Conservation (phyloP, 2,113 vertebrate genomes). For the Daphoenositta chrysoptera region DNA sequence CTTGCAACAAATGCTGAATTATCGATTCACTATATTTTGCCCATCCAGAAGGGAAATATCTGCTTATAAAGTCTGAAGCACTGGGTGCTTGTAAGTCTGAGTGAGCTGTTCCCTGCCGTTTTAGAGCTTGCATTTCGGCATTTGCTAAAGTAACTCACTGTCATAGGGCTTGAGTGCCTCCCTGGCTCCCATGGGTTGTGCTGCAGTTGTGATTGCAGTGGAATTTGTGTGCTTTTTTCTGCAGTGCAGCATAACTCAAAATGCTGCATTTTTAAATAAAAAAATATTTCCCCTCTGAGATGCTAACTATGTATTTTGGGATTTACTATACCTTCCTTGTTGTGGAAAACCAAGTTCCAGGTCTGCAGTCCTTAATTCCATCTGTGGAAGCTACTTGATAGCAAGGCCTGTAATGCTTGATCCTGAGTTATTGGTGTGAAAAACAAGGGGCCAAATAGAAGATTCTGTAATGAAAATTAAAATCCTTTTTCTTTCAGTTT, state of each 20-base stretch:
- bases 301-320: neutral
- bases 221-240: neutral
- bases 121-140: neutral
- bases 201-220: neutral
- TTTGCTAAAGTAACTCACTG: neutral
- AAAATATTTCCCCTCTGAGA: conserved; percentile 10
- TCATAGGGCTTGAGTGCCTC: neutral
- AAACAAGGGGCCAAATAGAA: neutral
- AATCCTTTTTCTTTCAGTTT: conserved; percentile 26
- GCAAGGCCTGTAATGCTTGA: neutral
- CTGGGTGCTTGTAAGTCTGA: neutral
- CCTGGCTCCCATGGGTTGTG: neutral
- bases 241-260: neutral
- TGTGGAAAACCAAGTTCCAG: neutral
- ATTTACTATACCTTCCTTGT: neutral
- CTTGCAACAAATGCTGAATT: neutral
- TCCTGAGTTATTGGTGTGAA: neutral
- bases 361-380: neutral
- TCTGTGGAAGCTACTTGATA: neutral
- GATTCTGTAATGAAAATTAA: neutral
- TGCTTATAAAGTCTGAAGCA: neutral
- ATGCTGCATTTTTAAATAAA: neutral
- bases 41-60: conserved; percentile 36
- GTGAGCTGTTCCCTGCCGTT: neutral
- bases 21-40: neutral